These are phyloP conservation scores for Vanessa cardui DNA, from an alignment of 2,888 invertebrate genomes.

Conservation along the genomic window DNA sequence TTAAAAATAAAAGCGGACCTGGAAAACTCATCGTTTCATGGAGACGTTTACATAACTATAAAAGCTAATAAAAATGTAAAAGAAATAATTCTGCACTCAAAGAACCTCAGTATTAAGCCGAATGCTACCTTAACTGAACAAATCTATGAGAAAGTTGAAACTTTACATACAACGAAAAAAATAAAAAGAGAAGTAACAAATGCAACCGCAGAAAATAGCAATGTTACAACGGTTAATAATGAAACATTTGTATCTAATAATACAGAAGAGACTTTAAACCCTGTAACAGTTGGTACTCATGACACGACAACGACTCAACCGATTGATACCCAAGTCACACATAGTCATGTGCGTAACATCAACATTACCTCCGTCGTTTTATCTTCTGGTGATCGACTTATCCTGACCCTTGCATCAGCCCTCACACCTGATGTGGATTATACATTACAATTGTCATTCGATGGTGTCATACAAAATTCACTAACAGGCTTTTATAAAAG, in stretches of 20 bases:
- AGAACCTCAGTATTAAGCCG: conserved; percentile 65
- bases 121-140: conserved; percentile 73
- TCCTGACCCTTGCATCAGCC: conserved; percentile 60
- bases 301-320: conserved; percentile 38
- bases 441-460: conserved; percentile 79
- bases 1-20: conserved; percentile 81
- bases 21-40: conserved; percentile 66
- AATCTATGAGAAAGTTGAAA: conserved; percentile 69
- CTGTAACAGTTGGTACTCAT: conserved; percentile 11
- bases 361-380: conserved; percentile 59
- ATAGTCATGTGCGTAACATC: conserved; percentile 65
- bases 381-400: conserved; percentile 65
- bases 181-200: conserved; percentile 51
- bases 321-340: conserved; percentile 65
- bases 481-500: conserved; percentile 87
- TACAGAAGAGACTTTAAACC: conserved; percentile 38
- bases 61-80: conserved; percentile 62
- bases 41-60: conserved; percentile 77
- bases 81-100: conserved; percentile 79
- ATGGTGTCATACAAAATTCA: conserved; percentile 82
- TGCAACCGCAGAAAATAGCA: conserved; percentile 27
- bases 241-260: conserved; percentile 33
- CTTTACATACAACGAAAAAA: conserved; percentile 47
- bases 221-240: conserved; percentile 30
- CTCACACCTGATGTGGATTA: conserved; percentile 79